phyloP scores from a whole-genome alignment of 2,113 vertebrate species.

The Chlorodrepanis virens region DNA sequence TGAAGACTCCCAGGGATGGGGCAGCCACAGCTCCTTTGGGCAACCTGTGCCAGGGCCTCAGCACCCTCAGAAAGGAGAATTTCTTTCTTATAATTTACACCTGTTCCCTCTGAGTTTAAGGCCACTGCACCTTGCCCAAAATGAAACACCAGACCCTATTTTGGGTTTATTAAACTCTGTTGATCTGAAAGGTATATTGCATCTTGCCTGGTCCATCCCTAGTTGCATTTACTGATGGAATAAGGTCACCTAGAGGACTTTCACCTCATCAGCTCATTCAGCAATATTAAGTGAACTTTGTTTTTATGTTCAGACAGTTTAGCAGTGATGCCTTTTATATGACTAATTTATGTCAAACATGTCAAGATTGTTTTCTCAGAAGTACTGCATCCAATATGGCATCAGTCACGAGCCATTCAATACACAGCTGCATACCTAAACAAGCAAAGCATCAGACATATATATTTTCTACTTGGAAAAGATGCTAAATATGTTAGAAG shows the following conservation, averaged over 20 bases:
- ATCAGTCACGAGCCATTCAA: neutral
- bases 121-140: neutral
- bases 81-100: neutral
- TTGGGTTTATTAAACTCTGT: neutral
- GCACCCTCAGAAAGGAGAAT: neutral
- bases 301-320: conserved; percentile 73
- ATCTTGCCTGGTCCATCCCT: neutral
- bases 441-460: neutral
- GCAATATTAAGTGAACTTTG: conserved; percentile 68
- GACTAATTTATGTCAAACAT: conserved; percentile 72
- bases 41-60: neutral
- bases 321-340: conserved; percentile 67
- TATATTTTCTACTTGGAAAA: neutral
- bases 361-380: conserved; percentile 65
- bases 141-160: neutral
- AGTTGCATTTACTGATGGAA: neutral
- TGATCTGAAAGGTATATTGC: neutral
- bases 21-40: neutral
- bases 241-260: conserved; percentile 57
- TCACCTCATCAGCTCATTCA: conserved; percentile 49
- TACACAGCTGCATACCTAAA: conserved; percentile 14
- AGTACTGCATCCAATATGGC: conserved; percentile 2
- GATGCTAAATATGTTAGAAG: neutral
- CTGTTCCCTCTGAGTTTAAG: neutral
- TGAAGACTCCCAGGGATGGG: neutral